phyloP scores from a whole-genome alignment of 2,113 vertebrate genomes.

The Eolophus roseicapilla region DNA sequence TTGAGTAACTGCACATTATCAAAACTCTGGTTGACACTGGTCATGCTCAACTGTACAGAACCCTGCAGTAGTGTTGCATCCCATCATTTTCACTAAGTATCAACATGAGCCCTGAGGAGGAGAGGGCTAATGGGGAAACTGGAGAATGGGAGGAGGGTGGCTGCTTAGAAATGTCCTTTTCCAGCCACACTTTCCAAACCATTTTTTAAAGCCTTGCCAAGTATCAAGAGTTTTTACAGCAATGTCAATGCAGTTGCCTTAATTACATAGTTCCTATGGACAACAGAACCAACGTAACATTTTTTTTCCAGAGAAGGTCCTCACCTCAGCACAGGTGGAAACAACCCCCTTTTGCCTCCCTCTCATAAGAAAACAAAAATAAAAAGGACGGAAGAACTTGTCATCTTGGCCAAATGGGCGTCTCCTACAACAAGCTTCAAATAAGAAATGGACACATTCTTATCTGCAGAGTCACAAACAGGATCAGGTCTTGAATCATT shows the following conservation, averaged over 20 bases:
- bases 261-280: not conserved
- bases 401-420: not conserved
- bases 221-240: not conserved
- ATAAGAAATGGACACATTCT: not conserved
- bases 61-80: slow-evolving; percentile 67
- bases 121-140: slow-evolving; percentile 8
- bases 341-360: not conserved
- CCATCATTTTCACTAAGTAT: slow-evolving; percentile 63
- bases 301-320: not conserved
- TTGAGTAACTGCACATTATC: slow-evolving; percentile 55
- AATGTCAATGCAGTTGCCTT: not conserved
- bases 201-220: not conserved
- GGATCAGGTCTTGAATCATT: not conserved
- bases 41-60: slow-evolving; percentile 48
- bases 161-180: slow-evolving; percentile 23
- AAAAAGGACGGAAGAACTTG: not conserved
- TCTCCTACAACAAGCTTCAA: not conserved
- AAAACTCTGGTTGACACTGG: slow-evolving; percentile 65
- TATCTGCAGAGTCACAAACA: not conserved
- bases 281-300: not conserved
- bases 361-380: not conserved
- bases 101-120: slow-evolving; percentile 48
- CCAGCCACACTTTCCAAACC: slow-evolving; percentile 1
- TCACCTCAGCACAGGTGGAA: not conserved
- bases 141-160: not conserved